phyloP scores from a whole-genome alignment of 2,888 invertebrate species.

The Loripinus fragilis region DNA sequence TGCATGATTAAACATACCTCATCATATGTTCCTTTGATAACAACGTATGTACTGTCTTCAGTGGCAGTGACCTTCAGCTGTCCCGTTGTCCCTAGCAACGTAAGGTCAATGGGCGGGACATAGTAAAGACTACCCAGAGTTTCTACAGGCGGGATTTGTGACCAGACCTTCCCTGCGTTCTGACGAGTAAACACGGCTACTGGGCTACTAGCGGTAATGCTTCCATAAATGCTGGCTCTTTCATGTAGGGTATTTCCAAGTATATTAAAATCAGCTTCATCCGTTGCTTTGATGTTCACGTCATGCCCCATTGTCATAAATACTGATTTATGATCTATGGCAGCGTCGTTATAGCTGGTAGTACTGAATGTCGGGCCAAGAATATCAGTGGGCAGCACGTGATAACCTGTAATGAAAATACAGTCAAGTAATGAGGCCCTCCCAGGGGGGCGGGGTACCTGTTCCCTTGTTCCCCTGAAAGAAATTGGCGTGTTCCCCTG shows the following conservation, averaged over 20 bases:
- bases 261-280: neutral
- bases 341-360: neutral
- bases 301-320: neutral
- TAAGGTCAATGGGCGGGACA: conserved; percentile 34
- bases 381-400: neutral
- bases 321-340: neutral
- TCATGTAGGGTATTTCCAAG: neutral
- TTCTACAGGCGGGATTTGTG: conserved; percentile 40
- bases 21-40: conserved; percentile 43
- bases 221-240: neutral
- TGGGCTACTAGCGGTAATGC: neutral
- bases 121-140: conserved; percentile 34
- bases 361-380: neutral
- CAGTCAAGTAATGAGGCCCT: no score
- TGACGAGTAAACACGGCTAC: conserved; percentile 22
- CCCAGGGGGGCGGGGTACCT: no score
- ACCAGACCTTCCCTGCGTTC: neutral
- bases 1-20: conserved; percentile 1
- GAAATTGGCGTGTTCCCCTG: no score
- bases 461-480: no score
- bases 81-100: neutral
- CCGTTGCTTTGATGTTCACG: neutral
- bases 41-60: conserved; percentile 49
- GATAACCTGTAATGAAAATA: neutral
- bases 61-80: conserved; percentile 19